Base-by-base conservation (phyloP, 2,888 invertebrate species). In the Pachymerium ferrugineum region DNA sequence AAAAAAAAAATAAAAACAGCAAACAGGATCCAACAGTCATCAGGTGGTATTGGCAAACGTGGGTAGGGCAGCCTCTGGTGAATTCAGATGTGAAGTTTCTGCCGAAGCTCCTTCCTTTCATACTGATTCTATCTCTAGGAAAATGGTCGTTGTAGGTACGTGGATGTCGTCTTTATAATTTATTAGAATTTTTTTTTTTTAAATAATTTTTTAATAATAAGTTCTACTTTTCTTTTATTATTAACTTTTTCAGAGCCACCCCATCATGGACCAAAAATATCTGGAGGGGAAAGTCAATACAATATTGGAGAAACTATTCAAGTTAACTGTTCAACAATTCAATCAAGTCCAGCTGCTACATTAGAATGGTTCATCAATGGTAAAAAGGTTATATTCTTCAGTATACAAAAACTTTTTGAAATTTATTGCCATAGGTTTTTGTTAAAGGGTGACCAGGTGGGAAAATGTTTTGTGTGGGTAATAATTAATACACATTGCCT, bases 301-400 rank as follows among this genome's bases (percentile, higher is more conserved):
- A 72, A 74, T 14, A 30, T 74, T 72, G 74, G 74, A 54, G 74
- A 74, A 30, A 35, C 68, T 28, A 68, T 74, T n/a, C 33, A 68
- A 67, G 69, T 74, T 25, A 74, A 74, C 73, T 74, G 74, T 30
- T 73, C 74, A 14, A 73, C 74, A 14, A 68, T 68, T 47, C 73
- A 73, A 68, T 74, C 74, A 30, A 74, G 73, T 38, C 74, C 74
- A 35, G 74, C 74, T 19, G 74, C 74, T 42, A 73, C 73, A 38
- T 73, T 74, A 25, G 68, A 69, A 22, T 74, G 74, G 74, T 73
- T 68, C 8, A 73, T 74, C 19, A 74, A 74, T 69, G 74, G 67
- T 29, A 73, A 30, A 22, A 72, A 73, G 74, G 74, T 74, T 73
- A 74, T 38, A 35, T 70, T 31, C 31, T 70, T 33, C 30, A 70